Base-by-base conservation (phyloP, 2,797 vertebrate genomes). In the Hyperoplus immaculatus region DNA sequence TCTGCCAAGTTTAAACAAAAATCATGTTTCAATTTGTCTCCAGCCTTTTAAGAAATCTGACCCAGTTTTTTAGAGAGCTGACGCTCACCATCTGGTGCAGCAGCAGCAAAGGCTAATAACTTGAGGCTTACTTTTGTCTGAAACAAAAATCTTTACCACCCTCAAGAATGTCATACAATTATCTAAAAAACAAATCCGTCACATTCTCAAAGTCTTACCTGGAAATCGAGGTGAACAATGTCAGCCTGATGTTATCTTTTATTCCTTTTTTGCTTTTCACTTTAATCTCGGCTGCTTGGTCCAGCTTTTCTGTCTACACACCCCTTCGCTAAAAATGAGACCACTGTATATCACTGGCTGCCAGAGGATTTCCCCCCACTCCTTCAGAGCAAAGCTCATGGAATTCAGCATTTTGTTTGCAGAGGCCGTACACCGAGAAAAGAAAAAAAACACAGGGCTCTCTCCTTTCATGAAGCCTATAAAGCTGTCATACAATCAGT, bases 371-470 rank as follows among this genome's bases (percentile, higher is more conserved):
- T 79, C 57, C 47, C 57, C 8, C 0, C 59, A 57, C 51, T 73
- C 56, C 45, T 62, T 70, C 65, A 68, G 65, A 80, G 74, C 68
- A 87, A 86, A 89, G 75, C 80, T 78, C 61, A 57, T 70, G 61
- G 81, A 88, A 85, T 87, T 76, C 55, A 59, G 54, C 62, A 82
- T 62, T 77, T 78, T 87, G 72, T 86, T 90, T 89, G 80, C 83
- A 74, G 73, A 81, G 36, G 78, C 63, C 69, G 75, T 36, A 76
- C 38, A 69, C 60, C 47, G 65, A 79, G 42, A 53, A 61, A 8
- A 13, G 51, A 45, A 53, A 61, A 8, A 13, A 55, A 70, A 54
- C 45, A 11, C 61, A 62, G 4, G 51, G 21, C 47, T 56, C 46
- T 82, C 57, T 47, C 46, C 72, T 57, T 74, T 46, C 15, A 21